Evolutionary conservation across 2,113 vertebrate genomes (phyloP), one percentile per base, ranked within the genome.

Genomic region (Coregonus clupeaformis): DNA sequence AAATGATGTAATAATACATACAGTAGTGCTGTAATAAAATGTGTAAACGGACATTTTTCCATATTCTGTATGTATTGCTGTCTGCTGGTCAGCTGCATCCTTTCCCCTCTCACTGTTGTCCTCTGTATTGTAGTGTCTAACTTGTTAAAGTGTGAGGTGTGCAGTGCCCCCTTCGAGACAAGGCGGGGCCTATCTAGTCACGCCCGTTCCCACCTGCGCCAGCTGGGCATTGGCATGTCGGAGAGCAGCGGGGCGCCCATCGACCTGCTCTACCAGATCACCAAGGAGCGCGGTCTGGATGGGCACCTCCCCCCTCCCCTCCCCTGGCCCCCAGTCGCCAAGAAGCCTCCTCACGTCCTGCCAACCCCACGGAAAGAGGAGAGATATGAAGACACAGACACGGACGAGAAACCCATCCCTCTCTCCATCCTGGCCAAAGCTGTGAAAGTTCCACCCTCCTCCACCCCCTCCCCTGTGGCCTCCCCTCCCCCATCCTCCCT

Each of bases 141-240:
- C 90, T 87, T 94, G 71, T 92, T 96, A 60, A 96, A 95, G 79
- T 98, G 96, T 6, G 94, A 95, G 84, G 93, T 97, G 52, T 98
- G 97, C 22, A 93, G 94, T 14, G 92, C 95, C 86, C 93, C 92
- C 78, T 97, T 97, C 60, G 96, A 96, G 82, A 98, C 95, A 6
- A 90, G 94, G 69, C 95, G 96, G 14, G 96, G 95, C 2, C 88
- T 98, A 0, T 97, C 96, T 55, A 97, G 94, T 91, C 97, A 98
- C 13, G 95, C 96, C 0, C 95, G 96, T 60, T 97, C 95, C 30
- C 96, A 98, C 90, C 88, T 97, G 30, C 94, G 95, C 14, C 97
- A 96, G 88, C 94, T 96, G 63, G 96, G 96, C 2, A 91, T 98
- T 36, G 90, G 93, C 0, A 91, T 94, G 36, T 96, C 96, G 0